phyloP scores from a whole-genome alignment of 2,797 vertebrate species.

The Hephaestus fuliginosus region DNA sequence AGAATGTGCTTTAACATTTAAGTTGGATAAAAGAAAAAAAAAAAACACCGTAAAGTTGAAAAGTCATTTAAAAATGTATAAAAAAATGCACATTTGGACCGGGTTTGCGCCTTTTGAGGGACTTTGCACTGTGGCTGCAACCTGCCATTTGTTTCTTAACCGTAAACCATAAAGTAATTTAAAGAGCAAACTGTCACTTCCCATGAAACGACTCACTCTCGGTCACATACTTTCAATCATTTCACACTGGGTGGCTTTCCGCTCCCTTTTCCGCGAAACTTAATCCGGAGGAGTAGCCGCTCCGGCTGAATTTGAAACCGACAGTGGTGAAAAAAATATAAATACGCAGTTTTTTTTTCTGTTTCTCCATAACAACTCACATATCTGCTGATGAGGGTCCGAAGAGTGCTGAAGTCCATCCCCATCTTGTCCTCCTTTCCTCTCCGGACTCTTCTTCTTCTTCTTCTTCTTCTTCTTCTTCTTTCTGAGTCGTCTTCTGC shows the following conservation, averaged over 20 bases:
- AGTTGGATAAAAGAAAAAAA: too few species aligned
- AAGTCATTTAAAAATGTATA: not conserved
- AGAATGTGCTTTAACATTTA: too few species aligned
- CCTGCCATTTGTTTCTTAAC: too few species aligned
- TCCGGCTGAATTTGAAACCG: constrained; percentile 56
- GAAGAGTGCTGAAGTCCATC: constrained; percentile 92
- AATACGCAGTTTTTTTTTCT: too few species aligned
- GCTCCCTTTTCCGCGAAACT: constrained; percentile 51
- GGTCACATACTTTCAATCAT: not conserved
- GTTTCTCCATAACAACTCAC: constrained; percentile 85
- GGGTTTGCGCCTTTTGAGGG: not conserved
- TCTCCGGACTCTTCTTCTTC: constrained; percentile 31
- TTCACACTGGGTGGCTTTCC: not conserved
- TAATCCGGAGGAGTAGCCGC: constrained; percentile 62
- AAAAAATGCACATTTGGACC: not conserved
- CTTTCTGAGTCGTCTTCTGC: constrained; percentile 44
- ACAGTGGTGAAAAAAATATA: not conserved
- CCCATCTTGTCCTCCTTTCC: constrained; percentile 76
- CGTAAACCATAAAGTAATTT: not conserved
- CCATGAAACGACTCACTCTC: not conserved
- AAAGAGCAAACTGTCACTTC: not conserved
- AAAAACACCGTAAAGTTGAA: not conserved
- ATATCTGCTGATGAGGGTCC: constrained; percentile 94
- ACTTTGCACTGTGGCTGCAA: not conserved
- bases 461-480: constrained; percentile 38